A percentile compares a stretch with the other conserved stretches of the same genome.
Evolutionary conservation across 2,113 vertebrate genomes (phyloP).

Genomic region (Leptodactylus fuscus): DNA sequence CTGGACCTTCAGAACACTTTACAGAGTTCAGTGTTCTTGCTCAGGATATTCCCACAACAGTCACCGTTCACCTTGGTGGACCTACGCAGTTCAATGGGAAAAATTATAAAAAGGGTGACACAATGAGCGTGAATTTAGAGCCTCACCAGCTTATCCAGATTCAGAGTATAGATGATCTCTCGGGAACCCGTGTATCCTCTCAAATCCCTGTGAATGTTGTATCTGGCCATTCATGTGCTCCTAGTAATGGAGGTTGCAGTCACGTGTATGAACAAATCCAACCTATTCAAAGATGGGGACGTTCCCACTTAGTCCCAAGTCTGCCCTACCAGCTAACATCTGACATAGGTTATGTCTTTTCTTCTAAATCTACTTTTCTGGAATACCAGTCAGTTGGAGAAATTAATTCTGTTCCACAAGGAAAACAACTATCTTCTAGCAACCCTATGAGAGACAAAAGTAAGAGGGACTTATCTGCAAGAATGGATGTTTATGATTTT

Average conservation of each 20-base stretch:
- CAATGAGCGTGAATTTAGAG: constrained; percentile 63
- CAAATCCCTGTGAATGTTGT: constrained; percentile 67
- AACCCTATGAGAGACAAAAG: no score
- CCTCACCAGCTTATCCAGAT: constrained; percentile 74
- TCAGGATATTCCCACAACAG: constrained; percentile 59
- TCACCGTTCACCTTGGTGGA: constrained; percentile 62
- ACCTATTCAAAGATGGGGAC: constrained; percentile 71
- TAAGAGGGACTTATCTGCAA: no score
- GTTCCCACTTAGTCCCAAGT: constrained; percentile 68
- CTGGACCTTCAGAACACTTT: accelerated
- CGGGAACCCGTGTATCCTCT: constrained; percentile 67
- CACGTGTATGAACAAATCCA: constrained; percentile 77
- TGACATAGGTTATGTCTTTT: constrained; percentile 69
- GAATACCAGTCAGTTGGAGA: constrained; percentile 57
- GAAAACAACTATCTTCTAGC: no score
- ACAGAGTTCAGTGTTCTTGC: constrained; percentile 72
- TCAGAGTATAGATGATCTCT: constrained; percentile 65
- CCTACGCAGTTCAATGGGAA: constrained; percentile 24
- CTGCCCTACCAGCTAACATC: constrained; percentile 14
- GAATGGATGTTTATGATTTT: no score
- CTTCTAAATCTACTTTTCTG: constrained; percentile 62
- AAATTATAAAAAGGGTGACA: not conserved
- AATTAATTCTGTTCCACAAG: no score
- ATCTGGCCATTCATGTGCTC: constrained; percentile 73
- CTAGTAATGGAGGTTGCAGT: constrained; percentile 65